Percentiles rank a stretch among this genome's conserved stretches.
Conservation (phyloP, 2,797 vertebrate species). For the Orestias chungarensis region DNA sequence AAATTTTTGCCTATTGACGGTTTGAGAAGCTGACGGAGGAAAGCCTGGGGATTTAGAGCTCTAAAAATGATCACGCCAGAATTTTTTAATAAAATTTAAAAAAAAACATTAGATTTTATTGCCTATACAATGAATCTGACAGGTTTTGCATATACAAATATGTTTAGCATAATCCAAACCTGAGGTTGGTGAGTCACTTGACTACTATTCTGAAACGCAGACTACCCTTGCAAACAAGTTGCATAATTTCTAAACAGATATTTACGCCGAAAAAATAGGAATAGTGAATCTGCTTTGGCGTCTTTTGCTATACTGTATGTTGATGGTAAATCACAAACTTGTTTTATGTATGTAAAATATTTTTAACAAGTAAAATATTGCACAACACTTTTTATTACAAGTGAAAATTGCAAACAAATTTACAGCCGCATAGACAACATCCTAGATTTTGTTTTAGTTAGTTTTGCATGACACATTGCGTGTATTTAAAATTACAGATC, state of each 20-base stretch:
- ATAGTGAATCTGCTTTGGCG: no score
- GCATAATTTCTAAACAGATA: neutral
- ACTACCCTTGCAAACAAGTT: neutral
- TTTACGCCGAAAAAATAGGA: neutral
- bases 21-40: slow-evolving; percentile 29
- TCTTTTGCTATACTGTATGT: neutral
- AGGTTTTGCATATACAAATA: neutral
- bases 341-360: neutral
- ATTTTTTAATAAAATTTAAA: slow-evolving; percentile 5
- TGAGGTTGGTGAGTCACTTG: neutral
- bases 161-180: neutral
- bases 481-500: no score
- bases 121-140: neutral
- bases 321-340: neutral
- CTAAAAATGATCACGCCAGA: slow-evolving; percentile 31
- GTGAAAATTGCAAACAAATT: no score
- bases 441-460: no score
- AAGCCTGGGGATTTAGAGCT: slow-evolving; percentile 17
- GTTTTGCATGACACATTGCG: neutral
- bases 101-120: no score
- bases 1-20: slow-evolving; percentile 69
- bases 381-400: no score
- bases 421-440: no score
- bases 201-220: neutral
- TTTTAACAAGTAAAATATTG: neutral